Percentiles rank a stretch among this genome's conserved stretches.
Conservation (phyloP, 2,113 vertebrate species). For the Heterochromis multidens region DNA sequence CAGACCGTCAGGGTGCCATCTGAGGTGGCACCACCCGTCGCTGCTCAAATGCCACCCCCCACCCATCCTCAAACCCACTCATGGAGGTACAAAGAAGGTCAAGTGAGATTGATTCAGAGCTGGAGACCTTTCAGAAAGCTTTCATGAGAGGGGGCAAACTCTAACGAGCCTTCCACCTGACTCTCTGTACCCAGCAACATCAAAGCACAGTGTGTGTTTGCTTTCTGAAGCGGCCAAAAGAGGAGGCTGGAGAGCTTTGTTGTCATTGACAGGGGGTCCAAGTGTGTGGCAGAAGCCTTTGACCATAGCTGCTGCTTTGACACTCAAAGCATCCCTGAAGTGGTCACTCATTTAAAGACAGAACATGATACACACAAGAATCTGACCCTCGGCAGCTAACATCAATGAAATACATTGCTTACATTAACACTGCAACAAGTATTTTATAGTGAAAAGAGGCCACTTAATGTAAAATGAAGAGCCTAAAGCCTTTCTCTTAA, state of each 20-base stretch:
- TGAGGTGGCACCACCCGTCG: background rate
- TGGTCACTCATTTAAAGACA: background rate
- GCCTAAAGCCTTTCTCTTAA: background rate
- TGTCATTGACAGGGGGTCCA: conserved; percentile 26
- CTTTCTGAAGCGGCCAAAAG: conserved; percentile 9
- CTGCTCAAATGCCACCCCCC: conserved; percentile 15
- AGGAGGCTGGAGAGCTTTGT: conserved; percentile 23
- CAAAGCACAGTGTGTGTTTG: conserved; percentile 29
- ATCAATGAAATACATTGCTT: background rate
- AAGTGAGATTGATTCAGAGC: background rate
- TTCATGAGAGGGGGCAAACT: conserved; percentile 32
- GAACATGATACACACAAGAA: background rate
- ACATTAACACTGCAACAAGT: background rate
- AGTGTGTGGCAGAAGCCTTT: conserved; percentile 21
- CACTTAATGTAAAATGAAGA: background rate
- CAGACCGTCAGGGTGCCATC: background rate
- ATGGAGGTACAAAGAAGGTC: conserved; percentile 23
- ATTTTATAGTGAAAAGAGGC: background rate
- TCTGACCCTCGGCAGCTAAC: background rate
- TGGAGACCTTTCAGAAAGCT: conserved; percentile 41
- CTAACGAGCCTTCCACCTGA: conserved; percentile 12
- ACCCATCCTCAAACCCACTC: conserved; percentile 4
- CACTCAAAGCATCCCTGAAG: background rate
- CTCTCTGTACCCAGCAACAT: conserved; percentile 8
- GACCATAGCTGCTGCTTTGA: conserved; percentile 5